A percentile compares a stretch with the other conserved stretches of the same genome.
Evolutionary conservation across 2,888 invertebrate genomes (phyloP).

Genomic region (Alentia gelatinosa): DNA sequence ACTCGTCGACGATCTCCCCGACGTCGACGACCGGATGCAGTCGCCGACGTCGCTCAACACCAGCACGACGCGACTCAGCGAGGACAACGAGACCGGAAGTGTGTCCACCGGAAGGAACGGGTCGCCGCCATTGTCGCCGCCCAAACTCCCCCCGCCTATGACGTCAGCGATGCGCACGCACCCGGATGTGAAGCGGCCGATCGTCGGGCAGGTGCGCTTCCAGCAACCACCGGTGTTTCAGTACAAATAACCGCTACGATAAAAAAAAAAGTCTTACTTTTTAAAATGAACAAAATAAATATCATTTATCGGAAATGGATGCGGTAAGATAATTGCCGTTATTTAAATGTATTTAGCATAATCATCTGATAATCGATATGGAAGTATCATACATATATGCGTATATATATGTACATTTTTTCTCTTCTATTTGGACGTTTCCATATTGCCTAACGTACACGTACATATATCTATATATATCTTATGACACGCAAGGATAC

Average conservation of each 20-base stretch:
- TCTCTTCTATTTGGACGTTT: too few relatives aligned
- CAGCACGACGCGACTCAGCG: conserved; percentile 13
- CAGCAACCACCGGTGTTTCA: conserved; percentile 9
- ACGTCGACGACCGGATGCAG: neutral
- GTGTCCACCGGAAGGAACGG: neutral
- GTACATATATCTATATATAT: neutral
- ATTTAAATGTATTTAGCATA: too few relatives aligned
- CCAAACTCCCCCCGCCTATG: neutral
- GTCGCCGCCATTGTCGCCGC: conserved; percentile 1
- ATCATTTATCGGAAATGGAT: too few relatives aligned
- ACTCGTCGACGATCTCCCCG: neutral
- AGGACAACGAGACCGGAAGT: conserved; percentile 34
- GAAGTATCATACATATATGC: neutral
- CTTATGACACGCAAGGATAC: too few relatives aligned
- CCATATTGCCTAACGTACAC: too few relatives aligned
- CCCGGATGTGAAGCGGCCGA: neutral
- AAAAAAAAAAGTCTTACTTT: too few relatives aligned
- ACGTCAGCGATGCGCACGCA: conserved; percentile 3
- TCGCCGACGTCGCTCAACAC: conserved; percentile 34
- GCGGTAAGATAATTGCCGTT: too few relatives aligned
- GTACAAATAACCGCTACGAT: neutral
- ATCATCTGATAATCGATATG: too few relatives aligned
- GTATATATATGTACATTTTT: neutral
- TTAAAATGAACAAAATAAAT: too few relatives aligned
- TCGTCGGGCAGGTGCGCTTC: neutral